Percentiles rank a stretch among this genome's conserved stretches.
Conservation (phyloP, 2,113 vertebrate genomes). For the Azemiops feae region DNA sequence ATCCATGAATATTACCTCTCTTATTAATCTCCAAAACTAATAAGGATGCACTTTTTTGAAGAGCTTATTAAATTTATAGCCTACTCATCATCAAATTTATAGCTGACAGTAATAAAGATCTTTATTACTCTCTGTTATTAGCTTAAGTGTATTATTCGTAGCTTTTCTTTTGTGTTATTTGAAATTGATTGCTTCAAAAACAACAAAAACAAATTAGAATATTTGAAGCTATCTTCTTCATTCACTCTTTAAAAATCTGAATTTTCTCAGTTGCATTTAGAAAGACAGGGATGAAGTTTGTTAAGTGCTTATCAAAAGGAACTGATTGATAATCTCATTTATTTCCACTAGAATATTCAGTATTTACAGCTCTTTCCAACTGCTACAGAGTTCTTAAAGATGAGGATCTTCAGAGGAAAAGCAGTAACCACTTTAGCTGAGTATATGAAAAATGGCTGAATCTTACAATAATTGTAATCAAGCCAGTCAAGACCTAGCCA, state of each 20-base stretch:
- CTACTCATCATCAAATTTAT: neutral
- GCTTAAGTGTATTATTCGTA: neutral
- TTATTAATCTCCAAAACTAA: neutral
- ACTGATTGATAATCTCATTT: neutral
- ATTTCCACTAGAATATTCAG: neutral
- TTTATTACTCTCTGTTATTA: neutral
- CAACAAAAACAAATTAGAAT: neutral
- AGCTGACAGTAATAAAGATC: neutral
- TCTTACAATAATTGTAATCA: neutral
- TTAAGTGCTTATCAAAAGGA: neutral
- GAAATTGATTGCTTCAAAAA: neutral
- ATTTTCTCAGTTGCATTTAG: neutral
- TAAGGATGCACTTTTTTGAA: neutral
- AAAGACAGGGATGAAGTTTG: neutral
- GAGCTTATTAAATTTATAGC: neutral
- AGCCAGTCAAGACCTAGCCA: neutral
- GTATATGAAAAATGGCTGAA: neutral
- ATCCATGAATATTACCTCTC: neutral
- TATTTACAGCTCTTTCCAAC: neutral
- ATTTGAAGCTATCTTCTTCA: neutral
- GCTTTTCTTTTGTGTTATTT: neutral
- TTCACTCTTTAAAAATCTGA: neutral
- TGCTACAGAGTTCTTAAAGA: neutral
- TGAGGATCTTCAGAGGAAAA: neutral
- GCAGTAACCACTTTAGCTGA: neutral